Evolutionary conservation across 2,888 invertebrate genomes (phyloP).

Genomic region (Cataglyphis albicans): DNA sequence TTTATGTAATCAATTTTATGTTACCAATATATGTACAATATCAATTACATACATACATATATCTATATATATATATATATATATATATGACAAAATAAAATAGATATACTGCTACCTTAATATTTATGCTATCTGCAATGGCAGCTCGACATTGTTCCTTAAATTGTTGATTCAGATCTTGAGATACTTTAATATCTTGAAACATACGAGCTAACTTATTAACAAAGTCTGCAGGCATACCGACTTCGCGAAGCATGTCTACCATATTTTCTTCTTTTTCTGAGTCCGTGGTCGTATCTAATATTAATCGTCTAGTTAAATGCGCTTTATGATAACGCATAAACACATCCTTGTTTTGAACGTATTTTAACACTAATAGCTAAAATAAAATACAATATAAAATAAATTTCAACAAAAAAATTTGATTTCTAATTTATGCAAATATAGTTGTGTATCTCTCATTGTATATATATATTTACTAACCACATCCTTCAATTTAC

Average conservation of each 20-base stretch:
- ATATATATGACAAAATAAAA: not conserved
- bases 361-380: slow-evolving; percentile 98
- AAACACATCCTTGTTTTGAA: slow-evolving; percentile 99
- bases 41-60: not conserved
- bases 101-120: slow-evolving; percentile 88
- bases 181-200: slow-evolving; percentile 98
- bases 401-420: slow-evolving; percentile 18
- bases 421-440: not conserved
- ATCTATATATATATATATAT: too few relatives aligned
- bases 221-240: slow-evolving; percentile 99
- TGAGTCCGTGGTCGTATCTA: slow-evolving; percentile 99
- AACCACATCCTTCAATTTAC: slow-evolving; percentile 95
- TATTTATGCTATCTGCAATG: slow-evolving; percentile 96
- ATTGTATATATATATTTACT: slow-evolving; percentile 77
- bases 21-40: not conserved
- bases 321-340: slow-evolving; percentile 99
- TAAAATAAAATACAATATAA: slow-evolving; percentile 76
- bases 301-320: slow-evolving; percentile 96
- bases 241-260: slow-evolving; percentile 98
- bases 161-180: slow-evolving; percentile 98
- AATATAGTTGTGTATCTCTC: not conserved
- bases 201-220: slow-evolving; percentile 99
- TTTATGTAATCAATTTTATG: not conserved
- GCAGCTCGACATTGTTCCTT: slow-evolving; percentile 91
- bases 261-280: slow-evolving; percentile 99